Evolutionary conservation across 2,797 vertebrate genomes (phyloP).

Genomic region (Darevskia mixta): DNA sequence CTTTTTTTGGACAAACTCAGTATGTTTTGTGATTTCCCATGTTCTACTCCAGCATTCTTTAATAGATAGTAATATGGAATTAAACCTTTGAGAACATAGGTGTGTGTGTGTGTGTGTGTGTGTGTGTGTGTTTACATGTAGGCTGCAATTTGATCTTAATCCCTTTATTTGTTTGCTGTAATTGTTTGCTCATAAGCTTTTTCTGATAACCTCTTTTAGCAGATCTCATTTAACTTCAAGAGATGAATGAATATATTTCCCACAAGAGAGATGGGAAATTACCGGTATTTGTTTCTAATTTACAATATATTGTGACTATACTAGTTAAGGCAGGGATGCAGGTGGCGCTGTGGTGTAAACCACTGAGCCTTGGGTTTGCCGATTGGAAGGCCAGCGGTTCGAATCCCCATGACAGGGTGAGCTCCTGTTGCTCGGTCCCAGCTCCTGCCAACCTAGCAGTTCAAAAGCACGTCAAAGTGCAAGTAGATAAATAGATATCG

Average conservation of each 20-base stretch:
- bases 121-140: not conserved
- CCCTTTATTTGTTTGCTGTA: not conserved
- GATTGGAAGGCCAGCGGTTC: too few species aligned
- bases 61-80: not conserved
- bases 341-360: too few species aligned
- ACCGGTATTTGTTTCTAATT: too few species aligned
- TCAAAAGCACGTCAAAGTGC: too few species aligned
- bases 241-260: slow-evolving; percentile 19
- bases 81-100: not conserved
- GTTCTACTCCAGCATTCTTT: not conserved
- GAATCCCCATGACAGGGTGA: too few species aligned
- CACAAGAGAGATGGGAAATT: not conserved
- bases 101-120: not conserved
- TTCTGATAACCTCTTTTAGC: slow-evolving; percentile 14
- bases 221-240: not conserved
- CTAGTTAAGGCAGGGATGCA: too few species aligned
- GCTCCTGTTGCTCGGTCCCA: too few species aligned
- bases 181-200: slow-evolving; percentile 10
- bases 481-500: too few species aligned
- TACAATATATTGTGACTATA: too few species aligned
- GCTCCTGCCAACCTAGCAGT: too few species aligned
- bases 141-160: slow-evolving; percentile 24
- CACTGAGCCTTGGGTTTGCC: too few species aligned
- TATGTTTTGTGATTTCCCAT: not conserved
- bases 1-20: not conserved